Base-by-base conservation (phyloP, 2,113 vertebrate genomes). In the Spermophilus dauricus region DNA sequence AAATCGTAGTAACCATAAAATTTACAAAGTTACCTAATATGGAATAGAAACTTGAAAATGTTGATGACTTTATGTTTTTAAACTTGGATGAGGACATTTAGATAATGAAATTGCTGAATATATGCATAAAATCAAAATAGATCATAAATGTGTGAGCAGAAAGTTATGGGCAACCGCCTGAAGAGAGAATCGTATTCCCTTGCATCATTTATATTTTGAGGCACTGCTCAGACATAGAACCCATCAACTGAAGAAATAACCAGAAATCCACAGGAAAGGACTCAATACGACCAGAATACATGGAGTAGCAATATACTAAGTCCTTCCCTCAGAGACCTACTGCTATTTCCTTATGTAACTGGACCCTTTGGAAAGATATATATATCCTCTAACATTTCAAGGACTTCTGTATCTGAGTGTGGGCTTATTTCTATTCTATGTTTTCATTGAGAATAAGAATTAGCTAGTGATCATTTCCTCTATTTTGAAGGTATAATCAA, bases 241-340 rank as follows among this genome's bases (percentile, higher is more conserved):
- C 51, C 28, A 61, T 56, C 8, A 10, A 17, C 24, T 83, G 73
- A 94, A 61, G 39, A 48, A 45, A 20, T 34, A 18, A 30, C 30
- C 30, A 91, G 39, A 84, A 88, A 91, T 51, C n/a, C 42, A 86
- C 2, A 85, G 32, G 58, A 91, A 95, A 91, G 67, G 39, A 77
- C 34, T 96, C 20, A 81, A 34, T 8, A 88, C 61, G 34, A 45
- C 86, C 28, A 76, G 9, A 67, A 85, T 26, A 32, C 5, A 76
- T 8, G 42, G 14, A 86, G 45, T 17, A 84, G 18, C 32, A 12
- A 78, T 37, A 76, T 5, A 39, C 12, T 11, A 7, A 91, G 26
- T 37, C 48, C 30, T 94, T 67, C 17, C 4, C 1, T 65, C n/a
- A 97, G 45, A 32, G 32, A 32, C 4, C 8, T 72, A 63, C 5